Evolutionary conservation across 2,797 vertebrate species (phyloP).

Genomic region (Antrozous pallidus): DNA sequence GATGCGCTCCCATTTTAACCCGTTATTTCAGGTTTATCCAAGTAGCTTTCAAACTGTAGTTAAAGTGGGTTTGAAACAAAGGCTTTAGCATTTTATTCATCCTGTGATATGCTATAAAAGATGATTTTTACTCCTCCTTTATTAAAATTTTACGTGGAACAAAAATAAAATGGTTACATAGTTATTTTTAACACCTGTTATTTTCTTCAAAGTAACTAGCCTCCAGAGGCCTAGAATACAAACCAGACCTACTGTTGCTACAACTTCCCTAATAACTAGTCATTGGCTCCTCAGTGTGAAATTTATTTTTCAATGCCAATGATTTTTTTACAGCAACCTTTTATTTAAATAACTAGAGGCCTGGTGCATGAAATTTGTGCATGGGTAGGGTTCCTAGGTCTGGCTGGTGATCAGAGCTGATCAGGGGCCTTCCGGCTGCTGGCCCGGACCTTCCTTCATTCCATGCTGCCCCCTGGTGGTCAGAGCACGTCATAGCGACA

Average conservation of each 20-base stretch:
- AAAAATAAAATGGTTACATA: constrained; percentile 20
- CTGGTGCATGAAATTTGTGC: no score
- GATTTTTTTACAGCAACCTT: neutral
- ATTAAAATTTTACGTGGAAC: constrained; percentile 50
- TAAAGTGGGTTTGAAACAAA: constrained; percentile 17
- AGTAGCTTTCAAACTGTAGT: constrained; percentile 17
- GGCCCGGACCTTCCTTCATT: no score
- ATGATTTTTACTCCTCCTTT: neutral
- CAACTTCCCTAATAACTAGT: constrained; percentile 16
- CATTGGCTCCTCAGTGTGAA: neutral
- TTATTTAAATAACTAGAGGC: neutral
- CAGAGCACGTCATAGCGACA: no score
- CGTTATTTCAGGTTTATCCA: constrained; percentile 18
- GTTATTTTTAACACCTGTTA: constrained; percentile 34
- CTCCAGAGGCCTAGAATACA: constrained; percentile 6
- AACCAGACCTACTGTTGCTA: neutral
- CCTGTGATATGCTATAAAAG: neutral
- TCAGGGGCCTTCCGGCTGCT: no score
- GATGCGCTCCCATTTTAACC: neutral
- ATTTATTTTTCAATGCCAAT: constrained; percentile 23
- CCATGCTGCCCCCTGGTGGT: no score
- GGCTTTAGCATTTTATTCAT: neutral
- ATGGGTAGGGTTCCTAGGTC: no score
- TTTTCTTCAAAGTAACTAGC: constrained; percentile 33
- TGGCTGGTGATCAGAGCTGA: no score